These are phyloP conservation scores for Albula glossodonta DNA, from an alignment of 2,113 vertebrate genomes.

Conservation along the genomic window DNA sequence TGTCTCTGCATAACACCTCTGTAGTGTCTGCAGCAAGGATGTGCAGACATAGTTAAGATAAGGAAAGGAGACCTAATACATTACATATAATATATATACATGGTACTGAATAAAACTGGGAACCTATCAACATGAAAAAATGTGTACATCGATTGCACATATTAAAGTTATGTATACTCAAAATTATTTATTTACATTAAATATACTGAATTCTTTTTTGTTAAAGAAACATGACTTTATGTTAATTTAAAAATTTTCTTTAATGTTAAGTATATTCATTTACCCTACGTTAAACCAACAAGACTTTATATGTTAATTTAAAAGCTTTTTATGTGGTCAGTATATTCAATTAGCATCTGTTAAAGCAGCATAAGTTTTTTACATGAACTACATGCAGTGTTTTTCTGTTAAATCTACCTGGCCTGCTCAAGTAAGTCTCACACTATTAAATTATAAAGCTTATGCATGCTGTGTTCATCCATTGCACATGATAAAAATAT, in stretches of 20 bases:
- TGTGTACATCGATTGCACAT: background rate
- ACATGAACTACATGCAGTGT: background rate
- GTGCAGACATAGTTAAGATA: no score
- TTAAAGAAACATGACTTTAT: background rate
- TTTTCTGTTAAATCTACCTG: background rate
- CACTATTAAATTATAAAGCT: background rate
- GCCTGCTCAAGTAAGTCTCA: background rate
- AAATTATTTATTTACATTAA: background rate
- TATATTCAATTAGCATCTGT: background rate
- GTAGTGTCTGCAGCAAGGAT: no score
- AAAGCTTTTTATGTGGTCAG: background rate
- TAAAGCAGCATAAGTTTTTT: background rate
- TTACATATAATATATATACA: no score
- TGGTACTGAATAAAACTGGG: no score
- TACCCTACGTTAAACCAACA: background rate
- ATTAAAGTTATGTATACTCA: background rate
- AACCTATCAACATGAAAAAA: background rate
- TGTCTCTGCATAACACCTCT: no score
- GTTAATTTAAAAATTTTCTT: background rate
- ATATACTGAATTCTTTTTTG: background rate
- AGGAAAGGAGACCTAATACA: no score
- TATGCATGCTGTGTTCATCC: background rate
- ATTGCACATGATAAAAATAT: background rate
- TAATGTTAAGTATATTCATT: background rate
- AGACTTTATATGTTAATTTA: background rate